Base-by-base conservation (phyloP, 1,140 invertebrate species). In the Neodiprion pinetum region DNA sequence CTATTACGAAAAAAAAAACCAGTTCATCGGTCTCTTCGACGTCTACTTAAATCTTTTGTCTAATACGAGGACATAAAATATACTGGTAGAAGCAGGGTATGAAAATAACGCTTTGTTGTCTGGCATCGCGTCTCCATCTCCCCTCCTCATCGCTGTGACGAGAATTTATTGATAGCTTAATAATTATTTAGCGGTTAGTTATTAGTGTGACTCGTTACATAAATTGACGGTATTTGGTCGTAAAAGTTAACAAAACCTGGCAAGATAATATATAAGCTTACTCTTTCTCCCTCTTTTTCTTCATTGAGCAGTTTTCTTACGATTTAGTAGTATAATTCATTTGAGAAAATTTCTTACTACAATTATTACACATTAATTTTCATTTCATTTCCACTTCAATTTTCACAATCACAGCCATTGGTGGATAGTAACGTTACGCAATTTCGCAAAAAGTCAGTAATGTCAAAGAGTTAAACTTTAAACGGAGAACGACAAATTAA, bases 361-460 rank as follows among this genome's bases (percentile, higher is more conserved):
- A 61, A 61, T 40, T 61, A 61, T 61, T 61, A 14, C 53, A 9
- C 53, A 61, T 61, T 17, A 61, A 61, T 61, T 14, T 14, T 61
- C n/a, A 8, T 61, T 14, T 61, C n/a, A 14, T 61, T 17, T 17
- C n/a, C 53, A 14, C n/a, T 61, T 61, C 75, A 79, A 80, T 70
- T 70, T 72, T 75, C 75, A 80, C 80, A 75, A 77, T 86, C 85
- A 86, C 85, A 86, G 84, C 83, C 85, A 84, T 84, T 76, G 70
- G 77, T 79, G 75, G 76, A 61, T 61, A 61, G 53, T 61, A 61
- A 61, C 8, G 53, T 61, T 61, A 12, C n/a, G 3, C 28, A 40
- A 40, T 40, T 40, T 40, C 28, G 5, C 5, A 40, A 40, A 40
- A 1, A 40, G 28, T 40, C 28, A 40, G 1, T 40, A 40, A 40